Base-by-base conservation (phyloP, 1,140 invertebrate species). In the Lethrus apterus region DNA sequence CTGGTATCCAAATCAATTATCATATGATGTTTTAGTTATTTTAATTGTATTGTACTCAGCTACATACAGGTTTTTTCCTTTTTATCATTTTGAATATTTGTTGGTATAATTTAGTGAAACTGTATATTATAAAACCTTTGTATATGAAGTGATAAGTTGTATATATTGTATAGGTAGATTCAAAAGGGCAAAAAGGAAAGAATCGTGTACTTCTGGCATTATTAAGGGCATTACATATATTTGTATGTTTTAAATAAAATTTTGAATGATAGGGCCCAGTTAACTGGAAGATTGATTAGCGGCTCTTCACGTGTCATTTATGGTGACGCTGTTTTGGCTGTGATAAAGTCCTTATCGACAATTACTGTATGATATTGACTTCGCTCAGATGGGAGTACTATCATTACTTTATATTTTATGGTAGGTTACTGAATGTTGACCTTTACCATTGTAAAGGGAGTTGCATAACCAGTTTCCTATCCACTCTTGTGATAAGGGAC, bases 341-440 rank as follows among this genome's bases (percentile, higher is more conserved):
- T 67, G 65, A 67, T 67, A 67, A 65, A 67, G 65, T 67, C 65
- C 65, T 67, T 67, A 67, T 67, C 65, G 59, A 63, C 58, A 60
- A 59, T 59, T 54, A 56, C 18, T 55, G 59, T 67, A 66, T 67
- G 65, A 67, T 67, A 67, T 65, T 67, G 65, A 67, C 65, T 67
- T 67, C 65, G 60, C 65, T 66, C 65, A 67, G 65, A 67, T 67
- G 65, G 65, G 57, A 65, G 65, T 67, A 67, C 63, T 67, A 67
- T 67, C 65, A 67, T 67, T 64, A 63, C 46, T 53, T 46, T 58
- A 54, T 57, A 50, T 52, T 51, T 52, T 48, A 48, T 24, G 26
- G n/a, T 23, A 42, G 23, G 14, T 32, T 32, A 21, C 11, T 42
- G 3, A 32, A 21, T 13, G 17, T 26, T 32, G 2, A 7, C 33